Evolutionary conservation across 2,113 vertebrate species (phyloP), one percentile per base, ranked within the genome.

Genomic region (Aleadryas rufinucha): DNA sequence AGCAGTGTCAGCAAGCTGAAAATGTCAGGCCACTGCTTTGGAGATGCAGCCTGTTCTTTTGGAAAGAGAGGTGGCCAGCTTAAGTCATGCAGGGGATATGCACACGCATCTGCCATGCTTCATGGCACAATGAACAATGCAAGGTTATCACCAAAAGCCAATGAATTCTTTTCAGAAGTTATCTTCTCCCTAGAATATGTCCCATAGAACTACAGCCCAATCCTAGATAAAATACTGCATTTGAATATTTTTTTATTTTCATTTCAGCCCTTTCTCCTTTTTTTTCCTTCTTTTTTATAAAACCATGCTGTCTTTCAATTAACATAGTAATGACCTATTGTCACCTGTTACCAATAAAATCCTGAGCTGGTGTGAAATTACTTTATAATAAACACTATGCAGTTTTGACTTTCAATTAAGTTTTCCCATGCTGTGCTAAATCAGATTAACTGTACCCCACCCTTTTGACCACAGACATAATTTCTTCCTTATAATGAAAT

Each of bases 351-450:
- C 96, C 97, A 97, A 97, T 97, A 95, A 98, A 98, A 98, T 98
- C 98, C 97, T 97, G 97, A 98, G 97, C 97, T 98, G 97, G 97
- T 98, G 98, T 98, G 98, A 98, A 98, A 98, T 98, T 98, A 98
- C 98, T 98, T 98, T 96, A 97, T 98, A 98, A 98, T 98, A 98
- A 98, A 98, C 96, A 98, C 97, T 98, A 98, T 97, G 97, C 97
- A 98, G 96, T 97, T 97, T 96, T 98, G 97, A 98, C 97, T 98
- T 98, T 97, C 98, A 98, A 98, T 98, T 98, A 98, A 98, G 98
- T 98, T 98, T 98, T 97, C 97, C 97, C 97, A 98, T 98, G 98
- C 98, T 98, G 97, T 21, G 97, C 91, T 97, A 98, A 98, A 98
- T 98, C 98, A 98, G 97, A 98, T 98, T 98, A 98, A 96, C 76